Conservation (phyloP, 2,888 invertebrate species). For the Mesorhabditis sp. region DNA sequence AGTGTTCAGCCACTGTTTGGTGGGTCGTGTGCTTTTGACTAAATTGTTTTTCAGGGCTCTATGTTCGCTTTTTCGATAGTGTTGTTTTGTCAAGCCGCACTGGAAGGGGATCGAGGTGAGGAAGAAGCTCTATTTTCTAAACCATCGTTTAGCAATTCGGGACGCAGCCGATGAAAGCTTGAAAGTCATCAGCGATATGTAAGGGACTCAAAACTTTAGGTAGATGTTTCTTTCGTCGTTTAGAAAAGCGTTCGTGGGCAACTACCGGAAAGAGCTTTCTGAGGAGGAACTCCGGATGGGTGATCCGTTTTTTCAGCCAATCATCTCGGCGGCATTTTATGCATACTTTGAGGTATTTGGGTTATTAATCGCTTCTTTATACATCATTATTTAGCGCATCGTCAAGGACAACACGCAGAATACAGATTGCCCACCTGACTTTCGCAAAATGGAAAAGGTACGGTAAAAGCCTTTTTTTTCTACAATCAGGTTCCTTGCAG, state of each 20-base stretch:
- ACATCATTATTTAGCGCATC: background rate
- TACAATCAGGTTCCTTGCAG: too few relatives aligned
- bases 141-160: too few relatives aligned
- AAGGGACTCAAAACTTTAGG: too few relatives aligned
- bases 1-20: background rate
- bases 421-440: background rate
- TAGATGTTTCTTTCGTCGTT: too few relatives aligned
- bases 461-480: too few relatives aligned
- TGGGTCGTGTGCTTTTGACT: background rate
- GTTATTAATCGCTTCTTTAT: background rate
- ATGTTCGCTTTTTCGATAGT: background rate
- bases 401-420: background rate
- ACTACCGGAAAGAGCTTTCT: background rate
- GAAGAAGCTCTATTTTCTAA: background rate
- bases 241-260: background rate
- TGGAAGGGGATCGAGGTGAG: background rate
- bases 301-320: slow-evolving; percentile 4
- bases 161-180: too few relatives aligned
- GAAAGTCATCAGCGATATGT: too few relatives aligned
- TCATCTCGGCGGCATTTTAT: background rate
- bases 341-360: background rate
- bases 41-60: too few relatives aligned
- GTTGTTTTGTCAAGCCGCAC: background rate
- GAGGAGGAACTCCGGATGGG: background rate
- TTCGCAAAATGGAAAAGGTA: background rate